Percentiles rank a stretch among this genome's conserved stretches.
These are phyloP conservation scores for Volucella bombylans DNA, from an alignment of 2,888 invertebrate genomes.

Conservation along the genomic window DNA sequence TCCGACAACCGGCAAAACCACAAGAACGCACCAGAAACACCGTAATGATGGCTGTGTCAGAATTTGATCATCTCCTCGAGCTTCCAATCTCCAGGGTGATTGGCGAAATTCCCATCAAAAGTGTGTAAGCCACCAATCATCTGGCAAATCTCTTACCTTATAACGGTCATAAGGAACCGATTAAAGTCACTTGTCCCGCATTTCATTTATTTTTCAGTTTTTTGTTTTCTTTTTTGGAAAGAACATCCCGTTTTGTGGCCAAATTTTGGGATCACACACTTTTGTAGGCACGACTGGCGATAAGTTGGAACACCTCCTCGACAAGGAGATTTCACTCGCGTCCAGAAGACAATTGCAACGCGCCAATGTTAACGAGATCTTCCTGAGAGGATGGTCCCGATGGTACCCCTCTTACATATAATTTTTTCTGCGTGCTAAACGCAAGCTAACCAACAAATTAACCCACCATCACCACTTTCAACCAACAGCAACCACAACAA, in stretches of 20 bases:
- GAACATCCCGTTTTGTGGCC: slow-evolving; percentile 35
- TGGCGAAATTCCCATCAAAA: slow-evolving; percentile 49
- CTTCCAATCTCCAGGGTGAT: slow-evolving; percentile 20
- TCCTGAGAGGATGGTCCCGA: slow-evolving; percentile 46
- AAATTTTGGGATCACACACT: slow-evolving; percentile 60
- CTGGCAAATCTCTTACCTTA: slow-evolving; percentile 55
- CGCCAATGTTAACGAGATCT: slow-evolving; percentile 64
- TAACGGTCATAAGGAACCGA: slow-evolving; percentile 73
- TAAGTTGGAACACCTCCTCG: slow-evolving; percentile 35
- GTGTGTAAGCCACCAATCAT: slow-evolving; percentile 57
- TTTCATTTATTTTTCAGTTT: slow-evolving; percentile 43
- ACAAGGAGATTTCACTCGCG: slow-evolving; percentile 17
- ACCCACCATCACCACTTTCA: slow-evolving; percentile 4
- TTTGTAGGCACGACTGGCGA: slow-evolving; percentile 19
- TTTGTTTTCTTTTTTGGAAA: neutral
- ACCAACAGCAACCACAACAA: slow-evolving; percentile 4
- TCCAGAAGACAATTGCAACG: slow-evolving; percentile 30
- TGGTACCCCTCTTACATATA: slow-evolving; percentile 39
- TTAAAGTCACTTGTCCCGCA: slow-evolving; percentile 70
- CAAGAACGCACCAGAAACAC: slow-evolving; percentile 23
- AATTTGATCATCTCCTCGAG: slow-evolving; percentile 19
- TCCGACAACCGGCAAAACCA: slow-evolving; percentile 14
- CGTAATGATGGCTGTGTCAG: slow-evolving; percentile 41
- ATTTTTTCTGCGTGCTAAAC: slow-evolving; percentile 71
- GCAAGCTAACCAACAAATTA: slow-evolving; percentile 69